These are phyloP conservation scores for Liasis olivaceus DNA, from an alignment of 2,797 vertebrate genomes.

Conservation along the genomic window DNA sequence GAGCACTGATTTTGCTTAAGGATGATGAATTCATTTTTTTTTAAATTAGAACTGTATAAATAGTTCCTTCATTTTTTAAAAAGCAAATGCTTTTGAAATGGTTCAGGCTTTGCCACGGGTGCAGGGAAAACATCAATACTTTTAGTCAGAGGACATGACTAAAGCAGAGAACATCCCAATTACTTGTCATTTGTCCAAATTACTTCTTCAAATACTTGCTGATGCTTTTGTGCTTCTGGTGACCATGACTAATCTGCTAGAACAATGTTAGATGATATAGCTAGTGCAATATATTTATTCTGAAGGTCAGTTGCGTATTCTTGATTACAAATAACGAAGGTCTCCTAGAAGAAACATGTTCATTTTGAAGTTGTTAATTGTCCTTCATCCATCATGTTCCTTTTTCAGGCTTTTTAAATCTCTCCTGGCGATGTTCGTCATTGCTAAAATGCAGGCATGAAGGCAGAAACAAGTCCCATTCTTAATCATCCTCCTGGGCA, in stretches of 20 bases:
- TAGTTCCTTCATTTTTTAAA: neutral
- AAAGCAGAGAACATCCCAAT: neutral
- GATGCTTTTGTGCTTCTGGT: neutral
- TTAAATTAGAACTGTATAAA: neutral
- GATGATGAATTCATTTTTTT: neutral
- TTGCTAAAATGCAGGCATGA: rapidly evolving
- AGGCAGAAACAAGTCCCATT: rapidly evolving
- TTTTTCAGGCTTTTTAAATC: neutral
- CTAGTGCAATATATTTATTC: neutral
- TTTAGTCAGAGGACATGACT: neutral
- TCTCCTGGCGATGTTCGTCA: neutral
- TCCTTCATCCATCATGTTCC: neutral
- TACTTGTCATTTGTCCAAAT: neutral
- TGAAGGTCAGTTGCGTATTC: neutral
- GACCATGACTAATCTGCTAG: neutral
- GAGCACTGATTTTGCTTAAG: neutral
- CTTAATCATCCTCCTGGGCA: neutral
- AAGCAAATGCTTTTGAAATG: neutral
- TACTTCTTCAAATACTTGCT: neutral
- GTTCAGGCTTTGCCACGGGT: constrained; percentile 3
- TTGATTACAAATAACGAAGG: neutral
- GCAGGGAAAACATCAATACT: neutral
- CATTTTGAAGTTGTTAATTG: constrained; percentile 17
- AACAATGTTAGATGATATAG: neutral
- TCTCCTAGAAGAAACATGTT: neutral